These are phyloP conservation scores for Congeria kusceri DNA, from an alignment of 2,888 invertebrate genomes.

Conservation along the genomic window DNA sequence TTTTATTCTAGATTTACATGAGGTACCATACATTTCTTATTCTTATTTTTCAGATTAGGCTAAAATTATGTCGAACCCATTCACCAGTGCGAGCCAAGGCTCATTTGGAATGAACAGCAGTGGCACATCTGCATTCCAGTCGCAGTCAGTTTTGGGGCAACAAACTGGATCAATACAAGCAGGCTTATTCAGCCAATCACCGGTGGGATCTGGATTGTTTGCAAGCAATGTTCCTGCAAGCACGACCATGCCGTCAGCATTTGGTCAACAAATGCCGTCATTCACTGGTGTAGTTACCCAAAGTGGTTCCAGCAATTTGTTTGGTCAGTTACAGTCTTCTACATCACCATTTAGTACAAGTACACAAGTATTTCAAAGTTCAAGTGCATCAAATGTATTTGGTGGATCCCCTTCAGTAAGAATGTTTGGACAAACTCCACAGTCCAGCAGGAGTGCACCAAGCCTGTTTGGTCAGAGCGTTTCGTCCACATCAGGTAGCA, in stretches of 20 bases:
- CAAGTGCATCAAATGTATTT: background rate
- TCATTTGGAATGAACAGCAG: too few relatives aligned
- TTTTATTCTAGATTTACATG: too few relatives aligned
- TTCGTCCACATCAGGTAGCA: background rate
- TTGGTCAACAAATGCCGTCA: too few relatives aligned
- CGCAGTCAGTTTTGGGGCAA: background rate
- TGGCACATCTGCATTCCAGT: background rate
- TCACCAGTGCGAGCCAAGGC: background rate
- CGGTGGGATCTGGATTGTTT: background rate
- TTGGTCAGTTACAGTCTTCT: background rate
- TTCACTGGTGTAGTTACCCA: too few relatives aligned
- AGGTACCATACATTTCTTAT: too few relatives aligned
- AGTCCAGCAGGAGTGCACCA: background rate
- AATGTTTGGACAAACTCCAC: too few relatives aligned
- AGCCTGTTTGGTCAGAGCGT: background rate
- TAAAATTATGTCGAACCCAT: conserved; percentile 1
- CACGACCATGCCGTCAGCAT: background rate
- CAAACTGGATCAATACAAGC: background rate
- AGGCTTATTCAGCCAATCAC: background rate
- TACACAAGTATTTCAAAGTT: background rate
- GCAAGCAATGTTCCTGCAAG: background rate
- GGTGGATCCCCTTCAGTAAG: background rate
- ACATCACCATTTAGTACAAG: background rate
- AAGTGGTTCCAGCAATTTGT: background rate
- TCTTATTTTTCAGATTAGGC: background rate